Evolutionary conservation across 1,140 invertebrate species (phyloP).

Genomic region (Ceratina japonica): DNA sequence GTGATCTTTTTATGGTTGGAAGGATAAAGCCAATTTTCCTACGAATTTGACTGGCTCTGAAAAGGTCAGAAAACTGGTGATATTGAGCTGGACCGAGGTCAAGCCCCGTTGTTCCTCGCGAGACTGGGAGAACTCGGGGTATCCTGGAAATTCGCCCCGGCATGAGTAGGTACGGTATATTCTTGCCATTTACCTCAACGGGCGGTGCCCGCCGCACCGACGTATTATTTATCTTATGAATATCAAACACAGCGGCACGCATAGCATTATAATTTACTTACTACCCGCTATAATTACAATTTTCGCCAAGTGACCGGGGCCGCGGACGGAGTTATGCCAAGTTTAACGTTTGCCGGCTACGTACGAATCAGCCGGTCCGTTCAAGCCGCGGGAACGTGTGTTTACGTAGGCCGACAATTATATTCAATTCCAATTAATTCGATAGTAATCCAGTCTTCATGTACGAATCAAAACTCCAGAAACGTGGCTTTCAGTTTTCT

Average conservation of each 20-base stretch:
- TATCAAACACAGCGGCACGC: conserved; percentile 73
- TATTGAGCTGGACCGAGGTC: conserved; percentile 55
- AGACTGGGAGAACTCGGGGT: too few species aligned
- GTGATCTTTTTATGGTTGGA: not conserved
- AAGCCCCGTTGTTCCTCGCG: conserved; percentile 37
- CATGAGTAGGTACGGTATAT: not conserved
- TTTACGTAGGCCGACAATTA: conserved; percentile 77
- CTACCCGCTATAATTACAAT: conserved; percentile 79
- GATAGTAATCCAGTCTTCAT: conserved; percentile 69
- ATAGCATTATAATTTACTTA: conserved; percentile 80
- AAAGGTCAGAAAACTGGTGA: conserved; percentile 56
- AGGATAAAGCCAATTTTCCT: conserved; percentile 11
- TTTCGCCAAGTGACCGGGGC: conserved; percentile 68
- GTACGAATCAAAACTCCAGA: not conserved
- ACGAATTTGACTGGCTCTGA: conserved; percentile 10
- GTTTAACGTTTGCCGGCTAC: conserved; percentile 39
- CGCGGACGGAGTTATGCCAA: conserved; percentile 26
- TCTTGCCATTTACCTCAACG: not conserved
- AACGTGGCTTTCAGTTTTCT: too few species aligned
- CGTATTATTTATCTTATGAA: conserved; percentile 77
- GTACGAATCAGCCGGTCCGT: conserved; percentile 22
- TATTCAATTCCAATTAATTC: conserved; percentile 78
- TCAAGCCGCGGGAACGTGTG: conserved; percentile 53
- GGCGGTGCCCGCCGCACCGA: conserved; percentile 22
- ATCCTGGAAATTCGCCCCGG: conserved; percentile 41